phyloP scores from a whole-genome alignment of 2,113 vertebrate species.

The Cyprinodon variegatus region DNA sequence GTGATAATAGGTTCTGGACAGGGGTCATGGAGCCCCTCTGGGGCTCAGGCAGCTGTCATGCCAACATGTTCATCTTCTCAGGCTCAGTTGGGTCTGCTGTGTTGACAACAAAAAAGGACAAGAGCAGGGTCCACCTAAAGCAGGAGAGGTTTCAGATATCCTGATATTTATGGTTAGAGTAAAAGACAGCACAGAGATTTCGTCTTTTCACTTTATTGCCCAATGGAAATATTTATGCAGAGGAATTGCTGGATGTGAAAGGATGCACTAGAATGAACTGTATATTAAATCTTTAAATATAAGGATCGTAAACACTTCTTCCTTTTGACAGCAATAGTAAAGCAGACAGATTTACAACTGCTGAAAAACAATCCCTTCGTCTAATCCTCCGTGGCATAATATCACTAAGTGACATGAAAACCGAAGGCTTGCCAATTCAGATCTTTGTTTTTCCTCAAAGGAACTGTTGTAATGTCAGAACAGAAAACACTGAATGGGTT shows the following conservation, averaged over 20 bases:
- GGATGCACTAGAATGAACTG: conserved; percentile 5
- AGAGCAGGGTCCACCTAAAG: conserved; percentile 32
- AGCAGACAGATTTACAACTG: conserved; percentile 34
- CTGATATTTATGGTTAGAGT: conserved; percentile 23
- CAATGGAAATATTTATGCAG: conserved; percentile 38
- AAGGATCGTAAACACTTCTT: conserved; percentile 42
- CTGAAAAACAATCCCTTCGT: conserved; percentile 7
- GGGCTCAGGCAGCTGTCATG: conserved; percentile 49
- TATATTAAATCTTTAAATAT: conserved; percentile 42
- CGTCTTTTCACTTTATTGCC: conserved; percentile 34
- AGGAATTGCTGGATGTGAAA: conserved; percentile 36
- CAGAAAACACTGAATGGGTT: neutral
- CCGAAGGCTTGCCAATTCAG: neutral
- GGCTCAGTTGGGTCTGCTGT: conserved; percentile 7
- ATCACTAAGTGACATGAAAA: conserved; percentile 10
- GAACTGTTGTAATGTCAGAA: neutral
- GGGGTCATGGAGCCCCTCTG: conserved; percentile 53
- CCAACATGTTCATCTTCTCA: conserved; percentile 32
- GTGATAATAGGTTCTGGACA: conserved; percentile 63
- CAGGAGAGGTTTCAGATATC: conserved; percentile 45
- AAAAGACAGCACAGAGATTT: conserved; percentile 23
- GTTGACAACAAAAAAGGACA: conserved; percentile 58
- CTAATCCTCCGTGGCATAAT: conserved; percentile 13
- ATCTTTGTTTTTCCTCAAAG: neutral
- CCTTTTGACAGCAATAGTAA: conserved; percentile 17